These are phyloP conservation scores for Enteromius afrohamiltoni DNA, from an alignment of 2,797 vertebrate genomes.

Conservation along the genomic window DNA sequence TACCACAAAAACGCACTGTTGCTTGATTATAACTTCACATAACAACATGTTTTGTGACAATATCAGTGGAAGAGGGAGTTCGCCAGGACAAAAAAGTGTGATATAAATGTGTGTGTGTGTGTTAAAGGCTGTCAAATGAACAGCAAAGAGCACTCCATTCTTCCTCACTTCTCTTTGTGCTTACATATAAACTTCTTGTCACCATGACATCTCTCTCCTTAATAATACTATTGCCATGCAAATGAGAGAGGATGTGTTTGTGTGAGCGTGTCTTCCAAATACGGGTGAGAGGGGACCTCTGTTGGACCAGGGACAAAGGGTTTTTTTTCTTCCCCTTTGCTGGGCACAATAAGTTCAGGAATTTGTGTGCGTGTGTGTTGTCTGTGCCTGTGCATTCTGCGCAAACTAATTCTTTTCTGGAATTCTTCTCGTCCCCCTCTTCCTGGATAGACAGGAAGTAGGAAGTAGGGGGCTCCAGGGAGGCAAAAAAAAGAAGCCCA, in stretches of 20 bases:
- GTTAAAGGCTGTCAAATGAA: conserved; percentile 69
- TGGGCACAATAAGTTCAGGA: conserved; percentile 58
- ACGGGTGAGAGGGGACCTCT: conserved; percentile 54
- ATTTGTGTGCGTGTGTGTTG: conserved; percentile 49
- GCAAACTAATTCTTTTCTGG: conserved; percentile 50
- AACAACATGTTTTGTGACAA: background rate
- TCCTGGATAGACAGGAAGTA: conserved; percentile 69
- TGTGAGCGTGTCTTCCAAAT: conserved; percentile 50
- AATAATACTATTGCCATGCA: conserved; percentile 83
- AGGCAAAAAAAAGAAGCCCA: conserved; percentile 68
- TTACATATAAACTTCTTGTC: conserved; percentile 83
- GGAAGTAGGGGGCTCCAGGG: conserved; percentile 70
- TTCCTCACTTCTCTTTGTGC: conserved; percentile 77
- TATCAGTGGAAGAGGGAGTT: conserved; percentile 2
- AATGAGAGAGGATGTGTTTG: conserved; percentile 75
- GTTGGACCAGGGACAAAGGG: conserved; percentile 58
- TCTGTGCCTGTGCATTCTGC: conserved; percentile 45
- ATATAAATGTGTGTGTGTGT: conserved; percentile 53
- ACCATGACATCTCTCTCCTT: conserved; percentile 79
- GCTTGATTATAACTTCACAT: background rate
- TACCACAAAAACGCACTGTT: background rate
- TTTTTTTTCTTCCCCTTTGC: conserved; percentile 46
- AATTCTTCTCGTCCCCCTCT: conserved; percentile 52
- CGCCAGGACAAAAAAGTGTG: background rate
- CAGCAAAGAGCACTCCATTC: conserved; percentile 69